Evolutionary conservation across 2,888 invertebrate species (phyloP).

Genomic region (Pharmacophagus antenor): DNA sequence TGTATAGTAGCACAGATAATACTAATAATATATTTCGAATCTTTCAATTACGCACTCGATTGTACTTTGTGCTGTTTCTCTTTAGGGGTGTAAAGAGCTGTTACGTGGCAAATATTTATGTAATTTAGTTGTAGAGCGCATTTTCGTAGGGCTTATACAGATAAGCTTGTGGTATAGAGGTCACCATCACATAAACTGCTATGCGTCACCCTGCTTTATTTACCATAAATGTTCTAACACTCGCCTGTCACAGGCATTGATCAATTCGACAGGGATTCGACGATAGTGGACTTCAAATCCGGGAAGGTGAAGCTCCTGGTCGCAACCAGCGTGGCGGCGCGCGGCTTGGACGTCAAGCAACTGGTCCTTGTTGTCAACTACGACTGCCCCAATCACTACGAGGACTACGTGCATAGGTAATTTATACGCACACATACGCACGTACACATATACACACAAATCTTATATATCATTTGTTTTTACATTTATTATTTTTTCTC

Average conservation of each 20-base stretch:
- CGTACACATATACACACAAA: too few relatives aligned
- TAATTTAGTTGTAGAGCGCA: too few relatives aligned
- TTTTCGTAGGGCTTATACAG: too few relatives aligned
- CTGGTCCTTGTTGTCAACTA: slow-evolving; percentile 98
- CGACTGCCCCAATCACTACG: slow-evolving; percentile 99
- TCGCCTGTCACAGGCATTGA: slow-evolving; percentile 89
- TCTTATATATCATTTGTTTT: too few relatives aligned
- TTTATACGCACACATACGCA: too few relatives aligned
- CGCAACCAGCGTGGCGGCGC: slow-evolving; percentile 98
- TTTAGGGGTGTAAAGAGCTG: too few relatives aligned
- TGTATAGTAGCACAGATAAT: too few relatives aligned
- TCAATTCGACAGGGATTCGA: slow-evolving; percentile 99
- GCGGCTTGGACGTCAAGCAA: slow-evolving; percentile 99
- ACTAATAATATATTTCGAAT: too few relatives aligned
- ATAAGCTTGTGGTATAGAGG: too few relatives aligned
- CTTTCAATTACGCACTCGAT: too few relatives aligned
- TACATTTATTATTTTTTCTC: not conserved
- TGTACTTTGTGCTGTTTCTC: too few relatives aligned
- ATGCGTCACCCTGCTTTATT: not conserved
- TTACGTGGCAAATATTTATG: too few relatives aligned
- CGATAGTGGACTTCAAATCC: slow-evolving; percentile 97
- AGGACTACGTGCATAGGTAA: slow-evolving; percentile 97
- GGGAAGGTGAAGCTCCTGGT: slow-evolving; percentile 95
- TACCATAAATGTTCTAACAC: slow-evolving; percentile 62
- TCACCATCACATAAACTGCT: not conserved